phyloP scores from a whole-genome alignment of 2,113 vertebrate species.

The Fulica atra region DNA sequence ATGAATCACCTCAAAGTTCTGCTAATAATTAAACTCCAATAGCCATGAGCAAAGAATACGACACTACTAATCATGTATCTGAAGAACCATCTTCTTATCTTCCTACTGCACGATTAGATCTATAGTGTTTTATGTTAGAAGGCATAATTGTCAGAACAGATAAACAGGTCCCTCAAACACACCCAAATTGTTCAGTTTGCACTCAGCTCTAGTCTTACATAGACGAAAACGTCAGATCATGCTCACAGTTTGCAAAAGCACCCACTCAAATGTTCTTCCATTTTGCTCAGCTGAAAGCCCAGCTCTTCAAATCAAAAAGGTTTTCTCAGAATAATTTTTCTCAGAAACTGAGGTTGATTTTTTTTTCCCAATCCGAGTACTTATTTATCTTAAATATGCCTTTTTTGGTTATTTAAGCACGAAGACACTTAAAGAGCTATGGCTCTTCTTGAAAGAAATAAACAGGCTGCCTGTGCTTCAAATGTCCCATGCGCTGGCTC shows the following conservation, averaged over 20 bases:
- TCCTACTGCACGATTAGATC: neutral
- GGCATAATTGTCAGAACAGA: neutral
- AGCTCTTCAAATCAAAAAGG: neutral
- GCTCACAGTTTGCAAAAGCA: neutral
- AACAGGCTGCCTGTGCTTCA: constrained; percentile 20
- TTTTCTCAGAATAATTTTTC: neutral
- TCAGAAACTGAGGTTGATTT: neutral
- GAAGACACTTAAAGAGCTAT: neutral
- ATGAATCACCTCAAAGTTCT: neutral
- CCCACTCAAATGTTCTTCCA: neutral
- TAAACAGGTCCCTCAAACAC: neutral
- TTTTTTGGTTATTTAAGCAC: neutral
- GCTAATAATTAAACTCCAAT: neutral
- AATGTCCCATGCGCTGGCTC: neutral
- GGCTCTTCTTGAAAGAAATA: neutral
- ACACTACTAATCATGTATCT: neutral
- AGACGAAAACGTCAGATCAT: neutral
- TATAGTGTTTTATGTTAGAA: neutral
- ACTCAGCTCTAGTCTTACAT: neutral
- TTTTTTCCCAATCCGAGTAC: neutral
- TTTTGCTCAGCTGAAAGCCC: neutral
- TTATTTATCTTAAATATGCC: neutral
- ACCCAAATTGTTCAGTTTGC: neutral
- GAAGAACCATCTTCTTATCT: neutral
- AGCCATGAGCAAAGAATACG: neutral